Conservation (phyloP, 2,888 invertebrate species). For the Melinaea menophilus region DNA sequence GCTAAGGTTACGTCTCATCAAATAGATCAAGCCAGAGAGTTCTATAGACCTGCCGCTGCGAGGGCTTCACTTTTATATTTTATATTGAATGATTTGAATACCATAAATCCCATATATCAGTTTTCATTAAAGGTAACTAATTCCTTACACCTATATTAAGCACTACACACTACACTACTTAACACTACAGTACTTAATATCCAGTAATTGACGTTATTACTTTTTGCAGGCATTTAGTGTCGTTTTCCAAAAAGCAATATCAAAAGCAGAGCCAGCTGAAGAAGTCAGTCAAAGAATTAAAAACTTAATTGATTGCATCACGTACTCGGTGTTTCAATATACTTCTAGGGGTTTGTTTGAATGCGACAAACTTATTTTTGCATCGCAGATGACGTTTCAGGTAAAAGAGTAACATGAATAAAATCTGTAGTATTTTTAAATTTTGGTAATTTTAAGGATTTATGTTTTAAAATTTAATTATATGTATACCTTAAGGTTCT, state of each 20-base stretch:
- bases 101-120: conserved; percentile 97
- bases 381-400: conserved; percentile 97
- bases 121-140: conserved; percentile 91
- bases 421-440: background rate
- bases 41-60: conserved; percentile 92
- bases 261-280: conserved; percentile 88
- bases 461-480: background rate
- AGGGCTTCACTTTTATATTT: conserved; percentile 96
- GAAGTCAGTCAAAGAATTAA: conserved; percentile 87
- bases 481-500: conserved; percentile 80
- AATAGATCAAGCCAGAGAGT: conserved; percentile 95
- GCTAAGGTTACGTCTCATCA: conserved; percentile 94
- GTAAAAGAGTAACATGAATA: conserved; percentile 60
- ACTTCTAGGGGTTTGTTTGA: conserved; percentile 96
- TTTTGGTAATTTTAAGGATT: background rate
- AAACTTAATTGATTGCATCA: conserved; percentile 96
- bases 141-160: background rate
- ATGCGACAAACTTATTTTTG: conserved; percentile 97
- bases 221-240: conserved; percentile 92
- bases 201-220: background rate
- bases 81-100: conserved; percentile 95
- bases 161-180: background rate
- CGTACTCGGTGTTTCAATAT: conserved; percentile 96
- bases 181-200: too few relatives aligned
- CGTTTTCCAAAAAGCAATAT: conserved; percentile 98